phyloP scores from a whole-genome alignment of 2,888 invertebrate genomes.

The Megalurothrips usitatus region DNA sequence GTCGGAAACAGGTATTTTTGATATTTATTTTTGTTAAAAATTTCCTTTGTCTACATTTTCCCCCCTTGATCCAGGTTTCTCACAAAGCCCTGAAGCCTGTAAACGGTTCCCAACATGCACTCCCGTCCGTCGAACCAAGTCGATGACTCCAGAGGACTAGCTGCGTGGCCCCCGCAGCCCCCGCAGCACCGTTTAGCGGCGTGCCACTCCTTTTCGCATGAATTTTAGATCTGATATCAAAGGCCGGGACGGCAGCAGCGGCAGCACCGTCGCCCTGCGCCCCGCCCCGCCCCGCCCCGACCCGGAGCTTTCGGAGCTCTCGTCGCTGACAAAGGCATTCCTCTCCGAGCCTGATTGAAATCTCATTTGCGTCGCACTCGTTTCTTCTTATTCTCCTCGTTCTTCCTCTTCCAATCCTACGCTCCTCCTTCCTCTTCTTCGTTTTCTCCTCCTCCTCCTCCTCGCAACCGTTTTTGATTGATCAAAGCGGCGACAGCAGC shows the following conservation, averaged over 20 bases:
- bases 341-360: constrained; percentile 11
- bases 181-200: background rate
- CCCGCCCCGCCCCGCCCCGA: background rate
- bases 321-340: constrained; percentile 21
- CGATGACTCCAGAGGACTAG: no score
- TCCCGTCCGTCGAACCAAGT: no score
- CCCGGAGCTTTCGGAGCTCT: background rate
- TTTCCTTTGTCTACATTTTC: no score
- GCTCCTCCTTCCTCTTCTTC: constrained; percentile 21
- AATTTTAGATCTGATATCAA: constrained; percentile 19
- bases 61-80: no score
- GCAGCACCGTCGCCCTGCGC: background rate
- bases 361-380: constrained; percentile 25
- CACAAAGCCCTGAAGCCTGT: no score
- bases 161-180: background rate
- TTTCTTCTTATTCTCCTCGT: background rate
- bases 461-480: background rate
- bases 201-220: background rate
- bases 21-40: no score
- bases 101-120: no score
- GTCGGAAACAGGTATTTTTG: no score
- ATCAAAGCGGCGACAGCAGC: background rate
- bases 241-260: background rate
- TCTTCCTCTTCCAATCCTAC: background rate
- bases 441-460: background rate